Conservation (phyloP, 35 echinoderm and acorn worm genomes). For the Stichopus chloronotus region DNA sequence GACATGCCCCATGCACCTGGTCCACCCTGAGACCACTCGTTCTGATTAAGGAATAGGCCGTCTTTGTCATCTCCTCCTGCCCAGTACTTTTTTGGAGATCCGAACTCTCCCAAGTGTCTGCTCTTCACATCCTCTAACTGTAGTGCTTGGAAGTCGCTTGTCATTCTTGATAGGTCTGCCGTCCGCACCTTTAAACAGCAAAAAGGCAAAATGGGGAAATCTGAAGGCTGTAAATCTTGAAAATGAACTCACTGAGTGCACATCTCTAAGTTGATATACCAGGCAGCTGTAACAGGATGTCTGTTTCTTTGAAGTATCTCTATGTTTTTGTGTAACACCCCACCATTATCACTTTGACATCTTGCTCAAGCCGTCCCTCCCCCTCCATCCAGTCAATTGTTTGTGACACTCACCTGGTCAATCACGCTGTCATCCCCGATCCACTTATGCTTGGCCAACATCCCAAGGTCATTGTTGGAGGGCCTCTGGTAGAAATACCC, state of each 20-base stretch:
- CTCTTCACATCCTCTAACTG: slow-evolving; percentile 63
- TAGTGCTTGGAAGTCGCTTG: slow-evolving; percentile 78
- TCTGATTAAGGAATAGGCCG: slow-evolving; percentile 30
- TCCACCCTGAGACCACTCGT: slow-evolving; percentile 39
- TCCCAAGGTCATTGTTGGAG: slow-evolving; percentile 71
- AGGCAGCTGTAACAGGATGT: no score
- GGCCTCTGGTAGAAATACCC: slow-evolving; percentile 91
- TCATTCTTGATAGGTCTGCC: slow-evolving; percentile 78
- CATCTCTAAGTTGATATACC: not conserved
- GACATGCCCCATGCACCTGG: slow-evolving; percentile 46
- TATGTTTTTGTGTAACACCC: no score
- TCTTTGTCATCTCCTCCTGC: slow-evolving; percentile 27
- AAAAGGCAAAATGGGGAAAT: not conserved
- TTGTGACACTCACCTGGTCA: slow-evolving; percentile 66
- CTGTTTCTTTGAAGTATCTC: no score
- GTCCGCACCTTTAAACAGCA: slow-evolving; percentile 64
- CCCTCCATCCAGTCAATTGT: no score
- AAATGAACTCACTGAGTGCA: not conserved
- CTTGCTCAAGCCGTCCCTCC: no score
- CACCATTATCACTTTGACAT: no score
- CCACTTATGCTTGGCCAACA: slow-evolving; percentile 84
- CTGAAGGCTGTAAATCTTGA: not conserved
- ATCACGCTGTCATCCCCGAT: slow-evolving; percentile 85
- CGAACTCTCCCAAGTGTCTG: not conserved
- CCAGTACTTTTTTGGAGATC: slow-evolving; percentile 56